A percentile compares a stretch with the other conserved stretches of the same genome.
Evolutionary conservation across 2,113 vertebrate genomes (phyloP).

Genomic region (Otolemur garnettii): DNA sequence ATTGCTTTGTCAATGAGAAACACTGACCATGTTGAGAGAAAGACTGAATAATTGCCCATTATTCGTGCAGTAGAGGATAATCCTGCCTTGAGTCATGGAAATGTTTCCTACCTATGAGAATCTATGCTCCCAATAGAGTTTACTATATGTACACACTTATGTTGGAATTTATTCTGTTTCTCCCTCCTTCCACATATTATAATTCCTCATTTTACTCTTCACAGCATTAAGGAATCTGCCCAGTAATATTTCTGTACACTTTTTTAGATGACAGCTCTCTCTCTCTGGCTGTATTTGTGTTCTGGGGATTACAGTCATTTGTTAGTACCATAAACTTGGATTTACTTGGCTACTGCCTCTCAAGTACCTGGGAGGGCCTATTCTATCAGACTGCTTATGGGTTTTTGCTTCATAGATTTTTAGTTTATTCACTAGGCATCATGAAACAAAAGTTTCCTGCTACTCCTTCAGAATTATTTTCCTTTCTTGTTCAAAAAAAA

Average conservation of each 20-base stretch:
- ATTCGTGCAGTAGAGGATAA: background rate
- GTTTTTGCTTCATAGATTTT: background rate
- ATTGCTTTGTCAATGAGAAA: background rate
- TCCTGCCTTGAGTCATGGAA: background rate
- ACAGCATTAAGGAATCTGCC: background rate
- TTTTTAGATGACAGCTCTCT: background rate
- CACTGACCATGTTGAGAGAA: background rate
- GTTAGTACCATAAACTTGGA: slow-evolving; percentile 1
- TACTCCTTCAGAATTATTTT: slow-evolving; percentile 24
- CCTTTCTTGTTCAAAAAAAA: slow-evolving; percentile 1
- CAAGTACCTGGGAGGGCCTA: background rate
- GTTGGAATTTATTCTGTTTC: slow-evolving; percentile 1
- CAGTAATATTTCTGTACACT: background rate
- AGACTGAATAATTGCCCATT: background rate
- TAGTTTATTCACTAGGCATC: background rate
- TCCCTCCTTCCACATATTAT: background rate
- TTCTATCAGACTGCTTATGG: background rate
- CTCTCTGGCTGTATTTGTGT: background rate
- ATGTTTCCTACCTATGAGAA: background rate
- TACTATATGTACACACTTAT: background rate
- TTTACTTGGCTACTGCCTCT: background rate
- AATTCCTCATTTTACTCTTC: background rate
- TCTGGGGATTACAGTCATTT: background rate
- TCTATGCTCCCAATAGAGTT: background rate
- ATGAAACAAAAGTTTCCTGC: slow-evolving; percentile 9